phyloP scores from a whole-genome alignment of 2,113 vertebrate genomes.

The Eira barbara region DNA sequence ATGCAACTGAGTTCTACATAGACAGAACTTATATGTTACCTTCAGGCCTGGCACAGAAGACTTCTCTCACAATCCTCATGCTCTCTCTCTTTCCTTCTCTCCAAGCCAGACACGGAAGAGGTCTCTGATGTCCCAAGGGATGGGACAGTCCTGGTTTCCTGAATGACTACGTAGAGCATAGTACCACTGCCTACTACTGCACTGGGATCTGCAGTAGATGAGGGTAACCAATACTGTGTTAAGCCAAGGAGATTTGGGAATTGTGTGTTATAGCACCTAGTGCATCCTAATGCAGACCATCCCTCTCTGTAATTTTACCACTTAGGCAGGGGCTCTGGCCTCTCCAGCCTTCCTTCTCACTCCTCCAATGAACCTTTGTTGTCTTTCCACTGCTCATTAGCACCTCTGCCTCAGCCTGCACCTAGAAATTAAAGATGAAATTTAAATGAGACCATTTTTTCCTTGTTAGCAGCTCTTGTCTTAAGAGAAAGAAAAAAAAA shows the following conservation, averaged over 20 bases:
- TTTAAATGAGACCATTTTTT: constrained; percentile 26
- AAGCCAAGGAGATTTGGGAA: background rate
- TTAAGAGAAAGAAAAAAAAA: background rate
- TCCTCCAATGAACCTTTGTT: background rate
- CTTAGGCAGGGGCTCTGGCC: background rate
- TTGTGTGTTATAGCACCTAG: background rate
- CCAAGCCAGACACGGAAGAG: background rate
- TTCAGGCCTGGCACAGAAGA: background rate
- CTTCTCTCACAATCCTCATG: background rate
- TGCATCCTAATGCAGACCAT: background rate
- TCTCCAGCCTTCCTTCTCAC: background rate
- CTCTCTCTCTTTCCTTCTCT: background rate
- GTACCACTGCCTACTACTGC: too few relatives aligned
- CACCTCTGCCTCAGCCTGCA: background rate
- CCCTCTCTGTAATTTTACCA: background rate
- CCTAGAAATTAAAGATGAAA: constrained; percentile 37
- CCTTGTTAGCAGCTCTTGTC: constrained; percentile 42
- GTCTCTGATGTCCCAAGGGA: background rate
- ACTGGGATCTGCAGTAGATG: fast-evolving
- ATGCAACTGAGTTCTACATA: background rate
- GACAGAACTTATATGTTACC: background rate
- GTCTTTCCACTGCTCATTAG: constrained; percentile 50
- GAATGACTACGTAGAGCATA: background rate
- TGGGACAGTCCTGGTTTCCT: background rate
- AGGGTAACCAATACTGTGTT: background rate